A percentile compares a stretch with the other conserved stretches of the same genome.
Evolutionary conservation across 2,888 invertebrate species (phyloP).

Genomic region (Conops quadrifasciatus): DNA sequence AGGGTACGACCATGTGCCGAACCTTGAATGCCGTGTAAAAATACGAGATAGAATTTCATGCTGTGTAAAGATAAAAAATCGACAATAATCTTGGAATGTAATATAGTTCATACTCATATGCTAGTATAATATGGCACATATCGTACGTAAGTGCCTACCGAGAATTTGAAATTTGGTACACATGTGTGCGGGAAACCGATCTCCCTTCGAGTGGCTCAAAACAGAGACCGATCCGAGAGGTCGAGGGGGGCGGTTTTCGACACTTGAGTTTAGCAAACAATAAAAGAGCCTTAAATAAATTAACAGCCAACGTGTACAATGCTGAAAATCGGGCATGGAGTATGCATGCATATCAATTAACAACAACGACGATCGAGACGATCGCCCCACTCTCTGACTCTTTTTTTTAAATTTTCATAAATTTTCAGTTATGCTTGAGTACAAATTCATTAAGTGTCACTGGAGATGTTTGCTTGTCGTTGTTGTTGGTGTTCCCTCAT

Average conservation of each 20-base stretch:
- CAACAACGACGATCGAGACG: slow-evolving; percentile 12
- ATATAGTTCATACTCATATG: no score
- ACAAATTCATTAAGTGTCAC: slow-evolving; percentile 11
- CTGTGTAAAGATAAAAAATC: no score
- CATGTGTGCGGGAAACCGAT: background rate
- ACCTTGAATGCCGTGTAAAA: no score
- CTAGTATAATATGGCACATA: no score
- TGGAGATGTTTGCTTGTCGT: background rate
- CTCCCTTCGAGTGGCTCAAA: background rate
- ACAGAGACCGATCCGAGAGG: background rate
- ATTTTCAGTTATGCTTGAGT: slow-evolving; percentile 28
- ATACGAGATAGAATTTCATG: no score
- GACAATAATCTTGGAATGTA: no score
- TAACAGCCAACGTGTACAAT: background rate
- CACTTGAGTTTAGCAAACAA: slow-evolving; percentile 14
- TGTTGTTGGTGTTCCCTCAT: slow-evolving; percentile 1
- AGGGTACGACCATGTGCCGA: no score
- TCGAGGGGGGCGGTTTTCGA: background rate
- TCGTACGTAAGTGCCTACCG: no score
- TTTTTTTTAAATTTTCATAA: slow-evolving; percentile 18
- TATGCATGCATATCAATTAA: slow-evolving; percentile 24
- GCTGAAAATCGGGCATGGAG: background rate
- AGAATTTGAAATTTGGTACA: slow-evolving; percentile 9
- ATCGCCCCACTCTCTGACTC: background rate
- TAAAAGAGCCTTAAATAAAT: slow-evolving; percentile 23